These are phyloP conservation scores for Clangula hyemalis DNA, from an alignment of 2,797 vertebrate species.

Conservation along the genomic window DNA sequence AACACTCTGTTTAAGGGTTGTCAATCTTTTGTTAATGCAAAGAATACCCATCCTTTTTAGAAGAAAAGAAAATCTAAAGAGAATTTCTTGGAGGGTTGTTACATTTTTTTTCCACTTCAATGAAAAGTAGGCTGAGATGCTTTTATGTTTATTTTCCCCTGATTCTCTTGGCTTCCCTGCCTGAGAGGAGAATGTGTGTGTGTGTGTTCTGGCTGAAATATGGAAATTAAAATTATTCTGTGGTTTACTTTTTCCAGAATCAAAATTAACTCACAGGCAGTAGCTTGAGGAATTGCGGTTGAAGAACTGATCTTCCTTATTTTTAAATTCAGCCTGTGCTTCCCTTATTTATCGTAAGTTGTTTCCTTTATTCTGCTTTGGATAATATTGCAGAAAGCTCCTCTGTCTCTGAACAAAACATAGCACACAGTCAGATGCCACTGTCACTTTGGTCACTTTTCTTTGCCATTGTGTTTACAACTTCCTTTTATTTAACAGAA, in stretches of 20 bases:
- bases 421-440: background rate
- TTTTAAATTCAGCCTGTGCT: background rate
- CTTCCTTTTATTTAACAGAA: constrained; percentile 53
- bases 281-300: background rate
- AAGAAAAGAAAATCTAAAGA: background rate
- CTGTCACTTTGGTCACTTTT: background rate
- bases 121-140: background rate
- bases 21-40: background rate
- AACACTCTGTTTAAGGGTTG: background rate
- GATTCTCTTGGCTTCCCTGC: background rate
- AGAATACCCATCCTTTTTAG: background rate
- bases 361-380: background rate
- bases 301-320: background rate
- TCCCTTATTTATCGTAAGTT: background rate
- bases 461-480: constrained; percentile 54
- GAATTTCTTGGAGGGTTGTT: rapidly evolving
- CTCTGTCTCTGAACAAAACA: background rate
- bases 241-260: background rate
- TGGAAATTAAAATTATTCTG: background rate
- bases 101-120: background rate
- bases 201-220: background rate
- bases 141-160: background rate
- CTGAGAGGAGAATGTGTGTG: background rate
- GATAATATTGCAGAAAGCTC: background rate
- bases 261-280: background rate